Evolutionary conservation across 1,140 invertebrate genomes (phyloP).

Genomic region (Cepaea nemoralis): DNA sequence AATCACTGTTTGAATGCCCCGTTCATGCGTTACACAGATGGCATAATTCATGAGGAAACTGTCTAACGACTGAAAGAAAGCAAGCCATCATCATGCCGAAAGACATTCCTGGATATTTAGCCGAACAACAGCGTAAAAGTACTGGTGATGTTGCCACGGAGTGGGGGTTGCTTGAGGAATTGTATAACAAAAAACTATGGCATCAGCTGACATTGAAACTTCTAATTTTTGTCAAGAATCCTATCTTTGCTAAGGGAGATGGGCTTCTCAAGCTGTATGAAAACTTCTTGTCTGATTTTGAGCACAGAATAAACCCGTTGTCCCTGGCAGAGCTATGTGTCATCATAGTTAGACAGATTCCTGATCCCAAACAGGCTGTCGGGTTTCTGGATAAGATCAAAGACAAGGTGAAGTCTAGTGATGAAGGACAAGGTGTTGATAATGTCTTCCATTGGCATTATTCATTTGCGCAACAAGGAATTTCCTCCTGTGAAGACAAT

Average conservation of each 20-base stretch:
- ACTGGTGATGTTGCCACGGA: conserved; percentile 62
- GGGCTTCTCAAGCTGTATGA: conserved; percentile 84
- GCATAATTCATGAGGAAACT: too few relatives aligned
- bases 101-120: conserved; percentile 63
- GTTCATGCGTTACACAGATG: too few relatives aligned
- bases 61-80: background rate
- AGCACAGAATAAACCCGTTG: conserved; percentile 95
- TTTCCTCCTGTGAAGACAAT: conserved; percentile 85
- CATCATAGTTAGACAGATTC: conserved; percentile 83
- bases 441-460: conserved; percentile 87
- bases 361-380: conserved; percentile 85
- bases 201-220: conserved; percentile 94
- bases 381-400: conserved; percentile 90
- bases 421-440: conserved; percentile 88
- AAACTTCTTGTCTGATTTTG: conserved; percentile 92
- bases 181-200: conserved; percentile 80
- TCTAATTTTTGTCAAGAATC: conserved; percentile 84
- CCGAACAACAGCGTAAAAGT: conserved; percentile 67
- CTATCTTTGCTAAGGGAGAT: conserved; percentile 82
- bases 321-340: conserved; percentile 90
- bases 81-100: conserved; percentile 1
- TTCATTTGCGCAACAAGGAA: conserved; percentile 86
- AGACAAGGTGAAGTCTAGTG: conserved; percentile 86
- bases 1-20: too few relatives aligned
- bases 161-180: conserved; percentile 65